These are phyloP conservation scores for Prenolepis imparis DNA, from an alignment of 2,888 invertebrate genomes.

Conservation along the genomic window DNA sequence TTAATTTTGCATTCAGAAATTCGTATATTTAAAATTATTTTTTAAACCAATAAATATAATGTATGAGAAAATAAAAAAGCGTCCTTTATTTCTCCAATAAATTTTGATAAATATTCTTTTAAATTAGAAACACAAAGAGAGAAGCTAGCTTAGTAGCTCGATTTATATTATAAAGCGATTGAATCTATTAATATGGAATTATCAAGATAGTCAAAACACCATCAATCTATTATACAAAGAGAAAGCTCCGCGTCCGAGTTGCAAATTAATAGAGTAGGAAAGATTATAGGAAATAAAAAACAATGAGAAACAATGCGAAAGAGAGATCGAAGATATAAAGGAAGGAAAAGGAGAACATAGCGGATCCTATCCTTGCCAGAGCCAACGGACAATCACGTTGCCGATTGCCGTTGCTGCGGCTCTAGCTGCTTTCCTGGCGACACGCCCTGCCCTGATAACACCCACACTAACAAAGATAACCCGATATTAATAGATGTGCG, in stretches of 20 bases:
- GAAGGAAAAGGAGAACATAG: conserved; percentile 62
- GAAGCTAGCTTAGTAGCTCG: not conserved
- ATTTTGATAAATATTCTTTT: not conserved
- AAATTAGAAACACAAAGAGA: not conserved
- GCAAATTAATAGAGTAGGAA: not conserved
- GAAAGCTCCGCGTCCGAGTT: not conserved
- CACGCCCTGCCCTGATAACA: conserved; percentile 86
- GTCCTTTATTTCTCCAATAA: not conserved
- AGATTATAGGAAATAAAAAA: not conserved
- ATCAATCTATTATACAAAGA: conserved; percentile 19
- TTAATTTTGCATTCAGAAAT: not conserved
- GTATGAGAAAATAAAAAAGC: not conserved
- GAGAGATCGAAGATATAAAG: conserved; percentile 30
- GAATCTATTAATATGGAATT: conserved; percentile 16
- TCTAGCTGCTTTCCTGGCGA: conserved; percentile 81
- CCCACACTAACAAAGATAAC: conserved; percentile 85
- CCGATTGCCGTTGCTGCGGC: conserved; percentile 73
- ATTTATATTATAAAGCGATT: not conserved
- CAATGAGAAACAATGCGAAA: conserved; percentile 16
- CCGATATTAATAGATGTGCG: conserved; percentile 84
- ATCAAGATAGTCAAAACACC: conserved; percentile 51
- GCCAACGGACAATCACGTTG: conserved; percentile 81
- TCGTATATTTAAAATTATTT: not conserved
- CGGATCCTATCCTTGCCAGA: conserved; percentile 72
- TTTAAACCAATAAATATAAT: not conserved